Conservation (phyloP, 2,113 vertebrate species). For the Coreoperca whiteheadi region DNA sequence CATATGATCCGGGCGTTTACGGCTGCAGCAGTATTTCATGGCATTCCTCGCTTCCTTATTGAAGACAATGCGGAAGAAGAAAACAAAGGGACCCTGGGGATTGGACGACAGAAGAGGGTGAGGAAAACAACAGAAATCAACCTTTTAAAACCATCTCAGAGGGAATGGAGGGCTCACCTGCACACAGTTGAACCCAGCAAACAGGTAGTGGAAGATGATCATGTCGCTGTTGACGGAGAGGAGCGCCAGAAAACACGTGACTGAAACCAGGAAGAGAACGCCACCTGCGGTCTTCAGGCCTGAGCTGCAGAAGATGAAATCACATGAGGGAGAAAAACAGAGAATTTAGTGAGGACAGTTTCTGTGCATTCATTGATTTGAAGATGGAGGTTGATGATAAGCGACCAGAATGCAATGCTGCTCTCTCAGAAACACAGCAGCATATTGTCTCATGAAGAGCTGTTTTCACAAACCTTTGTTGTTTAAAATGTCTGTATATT, state of each 20-base stretch:
- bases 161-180: conserved; percentile 84
- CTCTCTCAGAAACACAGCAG: conserved; percentile 9
- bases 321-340: conserved; percentile 15
- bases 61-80: conserved; percentile 91
- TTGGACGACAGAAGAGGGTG: conserved; percentile 2
- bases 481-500: background rate
- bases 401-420: background rate
- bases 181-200: conserved; percentile 90
- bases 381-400: conserved; percentile 7
- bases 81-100: conserved; percentile 91
- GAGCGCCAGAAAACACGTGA: conserved; percentile 90
- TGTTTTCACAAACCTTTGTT: background rate
- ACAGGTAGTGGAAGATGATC: conserved; percentile 95
- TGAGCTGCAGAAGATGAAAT: conserved; percentile 76
- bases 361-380: background rate
- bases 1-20: conserved; percentile 85
- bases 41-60: conserved; percentile 92
- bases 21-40: conserved; percentile 89
- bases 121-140: background rate
- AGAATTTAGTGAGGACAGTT: background rate
- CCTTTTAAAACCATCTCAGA: background rate
- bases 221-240: conserved; percentile 94
- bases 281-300: conserved; percentile 88
- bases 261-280: conserved; percentile 89
- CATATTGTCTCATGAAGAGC: background rate